Percentiles rank a stretch among this genome's conserved stretches.
Conservation (phyloP, 2,797 vertebrate genomes). For the Poeciliopsis turneri region DNA sequence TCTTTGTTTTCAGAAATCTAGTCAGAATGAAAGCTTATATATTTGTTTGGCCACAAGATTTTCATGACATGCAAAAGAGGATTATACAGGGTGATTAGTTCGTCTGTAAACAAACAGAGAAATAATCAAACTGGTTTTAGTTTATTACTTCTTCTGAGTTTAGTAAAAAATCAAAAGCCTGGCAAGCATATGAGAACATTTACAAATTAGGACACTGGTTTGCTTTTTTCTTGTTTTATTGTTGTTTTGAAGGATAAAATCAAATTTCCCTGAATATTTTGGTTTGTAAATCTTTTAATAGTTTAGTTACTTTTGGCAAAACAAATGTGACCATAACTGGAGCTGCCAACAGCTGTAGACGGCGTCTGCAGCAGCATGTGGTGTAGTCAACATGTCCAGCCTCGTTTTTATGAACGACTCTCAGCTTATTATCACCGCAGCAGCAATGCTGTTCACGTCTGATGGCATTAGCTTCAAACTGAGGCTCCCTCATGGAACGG, state of each 20-base stretch:
- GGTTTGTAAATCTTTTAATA: not conserved
- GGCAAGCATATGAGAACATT: not conserved
- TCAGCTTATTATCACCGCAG: conserved; percentile 15
- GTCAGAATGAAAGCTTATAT: not conserved
- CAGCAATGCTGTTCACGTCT: conserved; percentile 43
- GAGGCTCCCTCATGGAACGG: conserved; percentile 15
- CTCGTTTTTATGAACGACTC: conserved; percentile 13
- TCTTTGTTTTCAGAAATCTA: not conserved
- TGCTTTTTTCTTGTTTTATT: not conserved
- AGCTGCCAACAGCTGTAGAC: not conserved
- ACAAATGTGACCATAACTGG: not conserved
- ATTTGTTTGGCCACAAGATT: not conserved
- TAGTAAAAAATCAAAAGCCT: not conserved
- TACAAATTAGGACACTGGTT: not conserved
- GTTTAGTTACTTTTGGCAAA: not conserved
- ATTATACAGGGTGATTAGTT: not conserved
- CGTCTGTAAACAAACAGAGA: not conserved
- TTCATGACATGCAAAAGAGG: not conserved
- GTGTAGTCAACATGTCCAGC: conserved; percentile 28
- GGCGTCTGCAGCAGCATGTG: conserved; percentile 27
- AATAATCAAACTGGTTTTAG: not conserved
- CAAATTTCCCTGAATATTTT: not conserved
- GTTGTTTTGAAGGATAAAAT: not conserved
- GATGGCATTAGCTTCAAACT: conserved; percentile 44
- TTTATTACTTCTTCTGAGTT: not conserved